phyloP scores from a whole-genome alignment of 2,888 invertebrate species.

The Limnephilus lunatus region DNA sequence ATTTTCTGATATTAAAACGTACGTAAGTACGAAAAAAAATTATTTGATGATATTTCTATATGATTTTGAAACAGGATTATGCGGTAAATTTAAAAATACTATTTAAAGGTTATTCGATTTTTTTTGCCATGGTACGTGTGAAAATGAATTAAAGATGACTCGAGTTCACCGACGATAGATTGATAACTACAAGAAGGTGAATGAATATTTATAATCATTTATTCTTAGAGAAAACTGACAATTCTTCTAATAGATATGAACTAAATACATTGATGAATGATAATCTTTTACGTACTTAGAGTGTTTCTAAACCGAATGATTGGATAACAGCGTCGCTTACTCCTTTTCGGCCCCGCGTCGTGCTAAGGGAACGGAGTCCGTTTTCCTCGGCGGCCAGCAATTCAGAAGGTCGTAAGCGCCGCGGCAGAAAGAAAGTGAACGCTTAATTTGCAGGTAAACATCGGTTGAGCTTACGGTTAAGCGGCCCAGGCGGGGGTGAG shows the following conservation, averaged over 20 bases:
- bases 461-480: constrained; percentile 36
- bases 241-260: background rate
- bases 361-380: constrained; percentile 63
- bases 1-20: too few species aligned
- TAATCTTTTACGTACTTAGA: background rate
- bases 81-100: too few species aligned
- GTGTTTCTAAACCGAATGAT: background rate
- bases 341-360: background rate
- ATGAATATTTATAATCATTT: background rate
- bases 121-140: too few species aligned
- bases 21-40: too few species aligned
- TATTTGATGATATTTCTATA: too few species aligned
- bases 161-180: too few species aligned
- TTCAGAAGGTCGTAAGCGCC: constrained; percentile 37
- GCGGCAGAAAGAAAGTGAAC: constrained; percentile 48
- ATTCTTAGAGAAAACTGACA: background rate
- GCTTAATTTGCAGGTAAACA: background rate
- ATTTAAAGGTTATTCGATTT: too few species aligned
- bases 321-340: constrained; percentile 10
- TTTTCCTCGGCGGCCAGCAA: constrained; percentile 62
- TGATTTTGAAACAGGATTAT: too few species aligned
- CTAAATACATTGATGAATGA: background rate
- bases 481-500: constrained; percentile 60
- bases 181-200: background rate
- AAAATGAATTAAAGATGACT: too few species aligned